Conservation (phyloP, 2,888 invertebrate genomes). For the Drosophila dives region DNA sequence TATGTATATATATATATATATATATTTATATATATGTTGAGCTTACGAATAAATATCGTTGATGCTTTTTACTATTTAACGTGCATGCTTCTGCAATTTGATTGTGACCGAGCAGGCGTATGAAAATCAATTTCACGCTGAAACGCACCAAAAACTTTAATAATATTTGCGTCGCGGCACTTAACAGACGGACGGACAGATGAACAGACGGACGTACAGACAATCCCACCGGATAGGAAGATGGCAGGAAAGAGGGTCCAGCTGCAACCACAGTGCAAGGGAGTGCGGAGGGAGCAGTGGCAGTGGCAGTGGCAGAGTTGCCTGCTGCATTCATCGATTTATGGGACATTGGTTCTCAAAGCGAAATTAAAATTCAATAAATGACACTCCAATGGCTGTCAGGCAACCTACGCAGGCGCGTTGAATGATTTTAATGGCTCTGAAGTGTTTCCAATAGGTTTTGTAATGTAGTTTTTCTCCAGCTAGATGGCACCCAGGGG, state of each 20-base stretch:
- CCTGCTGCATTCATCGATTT: constrained; percentile 66
- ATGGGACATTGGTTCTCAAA: constrained; percentile 64
- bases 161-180: constrained; percentile 81
- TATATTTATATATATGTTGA: constrained; percentile 3
- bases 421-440: constrained; percentile 62
- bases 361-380: constrained; percentile 74
- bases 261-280: constrained; percentile 28
- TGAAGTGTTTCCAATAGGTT: constrained; percentile 43
- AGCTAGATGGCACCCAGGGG: constrained; percentile 2
- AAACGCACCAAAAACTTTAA: constrained; percentile 81
- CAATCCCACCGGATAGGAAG: constrained; percentile 33
- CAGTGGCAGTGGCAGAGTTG: constrained; percentile 31
- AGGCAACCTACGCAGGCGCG: constrained; percentile 58
- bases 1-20: not conserved
- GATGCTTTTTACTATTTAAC: constrained; percentile 70
- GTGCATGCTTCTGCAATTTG: constrained; percentile 79
- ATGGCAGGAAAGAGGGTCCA: constrained; percentile 37
- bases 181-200: constrained; percentile 64
- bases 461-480: constrained; percentile 31
- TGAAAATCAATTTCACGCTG: constrained; percentile 81
- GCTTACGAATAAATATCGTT: constrained; percentile 45
- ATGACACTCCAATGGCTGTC: constrained; percentile 66
- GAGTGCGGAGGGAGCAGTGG: not conserved
- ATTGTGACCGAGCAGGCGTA: constrained; percentile 81
- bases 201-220: constrained; percentile 10